A percentile compares a stretch with the other conserved stretches of the same genome.
phyloP scores from a whole-genome alignment of 1,140 invertebrate genomes.

The Campoletis sonorensis region DNA sequence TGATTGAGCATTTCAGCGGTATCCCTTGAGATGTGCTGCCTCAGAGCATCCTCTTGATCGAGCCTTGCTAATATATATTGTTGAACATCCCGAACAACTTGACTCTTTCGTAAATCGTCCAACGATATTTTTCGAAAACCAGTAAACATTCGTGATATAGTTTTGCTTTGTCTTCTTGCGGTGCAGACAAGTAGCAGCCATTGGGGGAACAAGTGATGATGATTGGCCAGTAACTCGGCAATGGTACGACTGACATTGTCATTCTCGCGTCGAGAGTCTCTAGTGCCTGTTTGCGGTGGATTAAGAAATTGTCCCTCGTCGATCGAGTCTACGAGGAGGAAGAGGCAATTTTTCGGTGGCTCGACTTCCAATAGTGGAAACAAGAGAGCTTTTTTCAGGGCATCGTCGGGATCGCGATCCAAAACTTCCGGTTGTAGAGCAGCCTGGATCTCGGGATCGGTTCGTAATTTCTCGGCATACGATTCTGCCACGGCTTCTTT shows the following conservation, averaged over 20 bases:
- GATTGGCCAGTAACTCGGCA: constrained; percentile 90
- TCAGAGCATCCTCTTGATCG: constrained; percentile 88
- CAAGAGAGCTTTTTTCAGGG: constrained; percentile 91
- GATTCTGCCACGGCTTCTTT: constrained; percentile 81
- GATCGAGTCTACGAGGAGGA: constrained; percentile 94
- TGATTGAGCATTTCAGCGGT: constrained; percentile 97
- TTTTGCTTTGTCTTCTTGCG: constrained; percentile 90
- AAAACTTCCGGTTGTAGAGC: constrained; percentile 84
- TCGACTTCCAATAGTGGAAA: constrained; percentile 91
- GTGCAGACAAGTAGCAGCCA: constrained; percentile 96
- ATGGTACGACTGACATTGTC: constrained; percentile 83
- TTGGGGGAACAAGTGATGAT: constrained; percentile 94
- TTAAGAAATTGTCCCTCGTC: constrained; percentile 83
- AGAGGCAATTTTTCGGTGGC: constrained; percentile 88
- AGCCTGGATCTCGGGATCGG: constrained; percentile 86
- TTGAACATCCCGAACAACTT: constrained; percentile 94
- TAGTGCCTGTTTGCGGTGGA: constrained; percentile 67
- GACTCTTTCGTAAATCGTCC: constrained; percentile 92
- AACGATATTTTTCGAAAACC: constrained; percentile 95
- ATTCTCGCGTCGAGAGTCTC: constrained; percentile 73
- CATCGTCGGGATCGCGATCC: constrained; percentile 91
- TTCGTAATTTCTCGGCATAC: constrained; percentile 87
- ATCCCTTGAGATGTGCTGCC: constrained; percentile 87
- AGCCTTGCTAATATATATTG: constrained; percentile 95
- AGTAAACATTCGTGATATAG: constrained; percentile 93